Base-by-base conservation (phyloP, 37 sponge, comb jelly and placozoan species). In the Petrosia ficiformis region DNA sequence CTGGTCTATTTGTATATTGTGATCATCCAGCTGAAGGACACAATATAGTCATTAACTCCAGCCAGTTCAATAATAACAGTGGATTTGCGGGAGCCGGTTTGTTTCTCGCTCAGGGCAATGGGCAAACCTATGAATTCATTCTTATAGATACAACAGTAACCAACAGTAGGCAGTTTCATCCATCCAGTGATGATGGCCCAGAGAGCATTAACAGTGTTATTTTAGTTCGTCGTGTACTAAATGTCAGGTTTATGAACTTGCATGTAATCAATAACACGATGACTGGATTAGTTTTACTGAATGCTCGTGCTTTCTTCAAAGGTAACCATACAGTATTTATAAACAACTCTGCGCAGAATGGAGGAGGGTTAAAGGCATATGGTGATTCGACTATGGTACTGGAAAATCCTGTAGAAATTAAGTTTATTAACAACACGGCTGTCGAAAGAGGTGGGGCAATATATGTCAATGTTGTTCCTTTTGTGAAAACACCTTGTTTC, bases 361-460 rank as follows among this genome's bases (percentile, higher is more conserved):
- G 70, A 6, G 70, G 70, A 4, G 4, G 40, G 2, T 28, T 69
- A 28, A 28, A 14, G 28, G 5, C 36, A 40, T 35, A 36, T 69
- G 39, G 1, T 36, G 19, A 1, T 35, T 69, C 70, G 6, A 10
- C 28, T 37, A 28, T 69, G 36, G 11, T 35, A 31, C 25, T 69
- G 0, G 16, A 6, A 5, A 28, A 33, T 38, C 42, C 70, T 0
- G 39, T 21, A 10, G 36, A 69, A 10, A 39, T 38, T 28, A 37
- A 33, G 2, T 69, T 69, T 69, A 69, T 69, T 28, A 69, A 69
- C 32, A 69, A 69, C 41, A 8, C 41, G 4, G 70, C 70, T 1
- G 0, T 35, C 4, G 14, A 40, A 31, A 37, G 26, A 37, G 70
- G 70, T 36, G 70, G 70, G 11, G 70, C 70, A 35, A 69, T 69